Evolutionary conservation across 2,797 vertebrate species (phyloP), one percentile per base, ranked within the genome.

Genomic region (Pachyuromys duprasi): DNA sequence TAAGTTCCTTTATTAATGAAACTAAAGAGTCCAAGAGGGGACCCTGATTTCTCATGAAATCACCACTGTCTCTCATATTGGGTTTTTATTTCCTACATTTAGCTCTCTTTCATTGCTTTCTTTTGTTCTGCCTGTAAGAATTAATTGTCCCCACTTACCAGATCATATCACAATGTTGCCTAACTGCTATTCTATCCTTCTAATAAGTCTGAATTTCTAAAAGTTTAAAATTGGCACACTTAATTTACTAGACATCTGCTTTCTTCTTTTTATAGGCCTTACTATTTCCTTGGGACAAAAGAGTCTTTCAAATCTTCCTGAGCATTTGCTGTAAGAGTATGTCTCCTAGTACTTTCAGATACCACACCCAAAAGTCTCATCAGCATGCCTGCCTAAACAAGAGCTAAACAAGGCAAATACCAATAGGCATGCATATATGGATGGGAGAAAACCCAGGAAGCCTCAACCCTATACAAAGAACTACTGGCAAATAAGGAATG

Each of bases 141-240:
- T 36, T 69, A 28, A 86, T 60, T 18, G n/a, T 8, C 13, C 76
- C 86, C 42, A 63, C 28, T 91, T 65, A 45, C 22, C 74, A 86
- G 26, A 70, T 39, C n/a, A 69, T 5, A 65, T 65, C 24, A 81
- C 13, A 49, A 12, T 70, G 9, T 81, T 74, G 9, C 45, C 42
- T 86, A 60, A 63, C 53, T 81, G n/a, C 12, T 91, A 20, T 60
- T 60, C 5, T 86, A 15, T 12, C 13, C 9, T 91, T 86, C 70
- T 49, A 93, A 57, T 78, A 81, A 89, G 63, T 65, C 17, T 72
- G 63, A 86, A 86, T 86, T 86, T 78, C 89, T 82, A 20, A 81
- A 93, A 53, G 9, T 78, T 93, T 65, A 65, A 53, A n/a, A 92
- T 74, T 55, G 28, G 36, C n/a, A 36, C 42, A 39, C 70, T 82